These are phyloP conservation scores for Hirtodrosophila duncani DNA, from an alignment of 2,888 invertebrate species.

Conservation along the genomic window DNA sequence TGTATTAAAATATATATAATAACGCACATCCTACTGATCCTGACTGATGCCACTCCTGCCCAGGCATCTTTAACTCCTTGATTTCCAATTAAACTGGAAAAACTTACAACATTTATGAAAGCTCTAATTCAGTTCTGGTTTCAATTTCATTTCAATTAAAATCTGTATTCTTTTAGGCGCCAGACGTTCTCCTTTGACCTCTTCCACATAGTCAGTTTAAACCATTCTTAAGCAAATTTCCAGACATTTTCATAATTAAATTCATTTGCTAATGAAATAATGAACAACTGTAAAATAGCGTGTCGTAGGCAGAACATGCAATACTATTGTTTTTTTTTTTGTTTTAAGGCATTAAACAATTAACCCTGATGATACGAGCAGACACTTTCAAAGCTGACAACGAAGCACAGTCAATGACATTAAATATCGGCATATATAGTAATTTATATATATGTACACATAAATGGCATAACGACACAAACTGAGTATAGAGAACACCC, in stretches of 20 bases:
- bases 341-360: slow-evolving; percentile 58
- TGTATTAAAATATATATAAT: no score
- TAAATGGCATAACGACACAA: slow-evolving; percentile 45
- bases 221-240: no score
- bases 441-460: slow-evolving; percentile 19
- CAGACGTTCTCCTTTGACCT: no score
- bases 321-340: slow-evolving; percentile 33
- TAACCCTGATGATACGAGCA: slow-evolving; percentile 41
- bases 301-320: slow-evolving; percentile 41
- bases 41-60: no score
- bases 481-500: slow-evolving; percentile 24
- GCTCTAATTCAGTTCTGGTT: no score
- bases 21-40: no score
- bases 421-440: slow-evolving; percentile 6
- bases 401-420: slow-evolving; percentile 52
- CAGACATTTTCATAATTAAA: slow-evolving; percentile 29
- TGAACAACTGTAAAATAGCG: slow-evolving; percentile 50
- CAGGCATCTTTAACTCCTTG: no score
- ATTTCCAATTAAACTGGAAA: no score
- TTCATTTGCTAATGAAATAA: slow-evolving; percentile 40
- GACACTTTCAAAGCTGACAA: background rate
- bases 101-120: no score
- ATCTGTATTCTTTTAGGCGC: no score
- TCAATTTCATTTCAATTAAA: no score
- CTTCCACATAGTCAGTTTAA: no score